A percentile compares a stretch with the other conserved stretches of the same genome.
phyloP scores from a whole-genome alignment of 2,888 invertebrate species.

The Parascotia fuliginaria region DNA sequence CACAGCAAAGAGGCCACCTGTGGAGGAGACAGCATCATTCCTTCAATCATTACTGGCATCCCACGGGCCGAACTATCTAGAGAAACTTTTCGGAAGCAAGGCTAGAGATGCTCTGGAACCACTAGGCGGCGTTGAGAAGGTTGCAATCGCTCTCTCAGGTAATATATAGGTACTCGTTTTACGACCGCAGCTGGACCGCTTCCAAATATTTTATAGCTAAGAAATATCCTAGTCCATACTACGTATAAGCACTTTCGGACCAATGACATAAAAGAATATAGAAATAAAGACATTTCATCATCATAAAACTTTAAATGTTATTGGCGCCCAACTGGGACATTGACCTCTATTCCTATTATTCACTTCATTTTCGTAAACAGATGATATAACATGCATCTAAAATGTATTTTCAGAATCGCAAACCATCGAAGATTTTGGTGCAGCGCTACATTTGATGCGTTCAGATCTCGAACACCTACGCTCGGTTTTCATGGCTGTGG shows the following conservation, averaged over 20 bases:
- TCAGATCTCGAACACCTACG: conserved; percentile 96
- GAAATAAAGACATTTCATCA: conserved; percentile 10
- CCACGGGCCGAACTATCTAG: conserved; percentile 98
- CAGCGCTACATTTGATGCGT: conserved; percentile 93
- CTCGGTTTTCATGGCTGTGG: conserved; percentile 97
- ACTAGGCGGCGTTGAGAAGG: conserved; percentile 97
- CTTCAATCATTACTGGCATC: conserved; percentile 96
- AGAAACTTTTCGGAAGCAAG: conserved; percentile 97
- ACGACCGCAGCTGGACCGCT: conserved; percentile 16
- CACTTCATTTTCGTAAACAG: too few relatives aligned
- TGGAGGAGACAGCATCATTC: conserved; percentile 98
- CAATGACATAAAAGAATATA: conserved; percentile 15
- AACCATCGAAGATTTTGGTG: conserved; percentile 97
- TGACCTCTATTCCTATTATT: background rate
- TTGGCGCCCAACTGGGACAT: conserved; percentile 32
- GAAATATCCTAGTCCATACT: conserved; percentile 7
- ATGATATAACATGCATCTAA: background rate
- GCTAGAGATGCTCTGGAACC: conserved; percentile 96
- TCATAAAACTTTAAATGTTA: conserved; percentile 15
- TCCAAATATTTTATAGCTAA: conserved; percentile 22
- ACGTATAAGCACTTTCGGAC: conserved; percentile 1
- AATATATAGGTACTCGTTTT: conserved; percentile 50
- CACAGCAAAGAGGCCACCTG: conserved; percentile 97
- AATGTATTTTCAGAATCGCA: conserved; percentile 90
- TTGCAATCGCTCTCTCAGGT: conserved; percentile 98